Base-by-base conservation (phyloP, 1,140 invertebrate genomes). In the Ooceraea biroi region DNA sequence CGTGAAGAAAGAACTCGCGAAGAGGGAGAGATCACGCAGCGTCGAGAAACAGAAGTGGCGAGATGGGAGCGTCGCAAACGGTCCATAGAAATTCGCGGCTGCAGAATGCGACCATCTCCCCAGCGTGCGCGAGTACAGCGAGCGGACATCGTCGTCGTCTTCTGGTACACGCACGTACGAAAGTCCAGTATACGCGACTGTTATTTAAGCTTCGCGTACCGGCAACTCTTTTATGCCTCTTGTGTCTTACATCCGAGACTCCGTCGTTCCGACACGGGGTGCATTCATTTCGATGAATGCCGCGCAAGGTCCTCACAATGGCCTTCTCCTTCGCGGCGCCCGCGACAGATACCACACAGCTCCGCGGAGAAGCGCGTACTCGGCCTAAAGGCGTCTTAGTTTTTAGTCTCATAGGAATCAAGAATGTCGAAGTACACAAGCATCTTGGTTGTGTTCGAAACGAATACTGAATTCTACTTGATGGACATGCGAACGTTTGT, bases 161-260 rank as follows among this genome's bases (percentile, higher is more conserved):
- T 82, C 78, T 65, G 82, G 84, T 89, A 84, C 84, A 87, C 71
- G 85, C 63, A 84, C 85, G 88, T n/a, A n/a, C n/a, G 14, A 58
- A 63, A 25, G n/a, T 60, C 66, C 58, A 41, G 50, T 87, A 46
- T 55, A 71, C 82, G 68, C 86, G 78, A 63, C 91, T 93, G 93
- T 94, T 94, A 93, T 94, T 94, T 94, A 94, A 94, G 91, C 92
- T 91, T 91, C 91, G 90, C 91, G 92, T 93, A 93, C 93, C 93
- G 89, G 91, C 91, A 91, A 93, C 91, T 94, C 92, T 94, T 94
- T 93, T 93, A 94, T 94, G 89, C 88, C 92, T 91, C 92, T 93
- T 93, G 88, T 94, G 92, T 94, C 92, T 94, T 94, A 93, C 89
- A 91, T 94, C 88, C 91, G 88, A 94, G 92, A 92, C 91, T 91